Base-by-base conservation (phyloP, 2,797 vertebrate genomes). In the Percopsis omiscomaycus region DNA sequence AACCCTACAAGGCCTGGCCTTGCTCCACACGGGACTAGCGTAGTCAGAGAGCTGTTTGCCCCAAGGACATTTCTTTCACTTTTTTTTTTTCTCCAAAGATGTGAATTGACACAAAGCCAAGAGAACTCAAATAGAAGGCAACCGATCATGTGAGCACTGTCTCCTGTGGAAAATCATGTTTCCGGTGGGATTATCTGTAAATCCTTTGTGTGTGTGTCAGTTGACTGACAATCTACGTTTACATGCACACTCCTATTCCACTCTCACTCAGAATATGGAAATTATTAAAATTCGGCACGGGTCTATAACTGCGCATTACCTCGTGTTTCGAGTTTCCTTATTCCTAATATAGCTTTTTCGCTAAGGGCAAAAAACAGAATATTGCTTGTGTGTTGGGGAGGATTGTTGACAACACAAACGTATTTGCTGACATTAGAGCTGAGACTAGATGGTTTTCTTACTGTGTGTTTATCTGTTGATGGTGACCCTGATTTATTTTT, bases 151-250 rank as follows among this genome's bases (percentile, higher is more conserved):
- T 79, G 69, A 84, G 66, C 75, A 70, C 79, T 80, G 27, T 65
- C 51, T 76, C 16, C 59, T 56, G 42, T 68, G 52, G 65, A 58
- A 75, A 84, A 69, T 71, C 44, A 60, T 83, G 69, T 82, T 80
- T 80, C 71, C 45, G 69, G 54, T 80, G 78, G 81, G 66, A 69
- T 69, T 42, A 67, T 68, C 80, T 66, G 47, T 74, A 85, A 86
- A 82, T 89, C 81, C 79, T 75, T 69, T 61, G 32, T 37, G 8
- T 37, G 29, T 10, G 3, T 8, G 4, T 49, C 6, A 14, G 15
- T 49, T 14, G 47, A 14, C 32, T 37, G 5, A 37, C 32, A 37
- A 37, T 5, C 32, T 1, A 37, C 5, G 8, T 2, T 37, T 37
- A 5, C 32, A 37, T 37, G 32, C 32, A 37, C 32, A 37, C 32